Percentiles rank a stretch among this genome's conserved stretches.
Conservation (phyloP, 2,797 vertebrate species). For the Sebastes baramenuke region DNA sequence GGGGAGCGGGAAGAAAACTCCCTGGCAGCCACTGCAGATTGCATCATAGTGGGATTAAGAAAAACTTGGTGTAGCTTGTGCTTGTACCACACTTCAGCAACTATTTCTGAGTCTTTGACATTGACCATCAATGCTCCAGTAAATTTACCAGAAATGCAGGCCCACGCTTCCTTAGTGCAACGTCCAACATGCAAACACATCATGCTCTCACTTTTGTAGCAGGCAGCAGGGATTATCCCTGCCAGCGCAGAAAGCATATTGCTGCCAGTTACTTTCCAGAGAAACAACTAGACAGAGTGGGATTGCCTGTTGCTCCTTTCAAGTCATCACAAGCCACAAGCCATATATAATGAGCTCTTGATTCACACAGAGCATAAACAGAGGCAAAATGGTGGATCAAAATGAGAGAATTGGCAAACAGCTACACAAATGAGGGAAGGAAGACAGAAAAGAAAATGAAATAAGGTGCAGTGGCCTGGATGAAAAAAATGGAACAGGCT, state of each 20-base stretch:
- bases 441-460: not conserved
- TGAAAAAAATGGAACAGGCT: not conserved
- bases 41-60: slow-evolving; percentile 26
- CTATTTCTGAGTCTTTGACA: slow-evolving; percentile 33
- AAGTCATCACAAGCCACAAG: slow-evolving; percentile 41
- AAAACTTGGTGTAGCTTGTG: not conserved
- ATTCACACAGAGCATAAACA: slow-evolving; percentile 13
- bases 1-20: slow-evolving; percentile 2
- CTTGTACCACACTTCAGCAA: slow-evolving; percentile 14
- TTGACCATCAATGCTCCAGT: slow-evolving; percentile 13
- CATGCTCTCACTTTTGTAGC: slow-evolving; percentile 24
- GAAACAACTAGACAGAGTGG: slow-evolving; percentile 33
- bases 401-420: slow-evolving; percentile 17
- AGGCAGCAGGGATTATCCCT: slow-evolving; percentile 31
- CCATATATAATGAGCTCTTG: slow-evolving; percentile 42
- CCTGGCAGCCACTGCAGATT: slow-evolving; percentile 8
- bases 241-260: slow-evolving; percentile 32
- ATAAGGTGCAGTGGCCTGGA: not conserved
- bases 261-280: slow-evolving; percentile 40
- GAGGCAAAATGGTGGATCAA: not conserved
- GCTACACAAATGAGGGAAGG: not conserved
- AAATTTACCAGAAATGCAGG: slow-evolving; percentile 23
- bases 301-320: slow-evolving; percentile 43
- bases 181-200: slow-evolving; percentile 45
- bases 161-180: slow-evolving; percentile 25